A percentile compares a stretch with the other conserved stretches of the same genome.
Evolutionary conservation across 2,113 vertebrate genomes (phyloP).

Genomic region (Trogon surrucura): DNA sequence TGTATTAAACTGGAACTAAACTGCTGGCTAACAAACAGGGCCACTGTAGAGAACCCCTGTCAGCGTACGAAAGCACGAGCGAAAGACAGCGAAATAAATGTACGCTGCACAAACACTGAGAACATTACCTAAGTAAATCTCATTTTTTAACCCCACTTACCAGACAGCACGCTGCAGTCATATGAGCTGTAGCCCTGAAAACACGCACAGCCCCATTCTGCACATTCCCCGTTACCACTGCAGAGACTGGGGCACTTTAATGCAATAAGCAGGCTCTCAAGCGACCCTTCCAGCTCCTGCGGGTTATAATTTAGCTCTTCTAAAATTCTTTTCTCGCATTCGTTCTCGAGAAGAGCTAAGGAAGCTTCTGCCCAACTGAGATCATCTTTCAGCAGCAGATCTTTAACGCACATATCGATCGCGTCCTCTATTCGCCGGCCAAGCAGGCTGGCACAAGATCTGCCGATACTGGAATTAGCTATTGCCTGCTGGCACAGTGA

Average conservation of each 20-base stretch:
- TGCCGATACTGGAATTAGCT: slow-evolving; percentile 81
- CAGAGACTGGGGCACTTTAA: slow-evolving; percentile 86
- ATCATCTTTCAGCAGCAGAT: slow-evolving; percentile 89
- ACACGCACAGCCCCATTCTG: slow-evolving; percentile 86
- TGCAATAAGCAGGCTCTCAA: slow-evolving; percentile 66
- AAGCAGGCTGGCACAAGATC: slow-evolving; percentile 77
- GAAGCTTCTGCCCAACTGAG: slow-evolving; percentile 80
- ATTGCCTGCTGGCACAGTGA: slow-evolving; percentile 76
- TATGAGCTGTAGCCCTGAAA: slow-evolving; percentile 86
- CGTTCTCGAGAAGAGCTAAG: slow-evolving; percentile 88
- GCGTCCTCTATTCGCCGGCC: slow-evolving; percentile 44
- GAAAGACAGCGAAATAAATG: background rate
- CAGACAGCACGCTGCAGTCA: slow-evolving; percentile 83
- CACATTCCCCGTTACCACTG: slow-evolving; percentile 85
- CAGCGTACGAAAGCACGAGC: background rate
- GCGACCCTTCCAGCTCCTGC: slow-evolving; percentile 22
- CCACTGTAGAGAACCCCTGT: background rate
- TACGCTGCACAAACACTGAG: background rate
- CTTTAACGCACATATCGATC: slow-evolving; percentile 82
- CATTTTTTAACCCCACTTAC: slow-evolving; percentile 68
- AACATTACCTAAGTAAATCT: background rate
- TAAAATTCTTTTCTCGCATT: slow-evolving; percentile 87
- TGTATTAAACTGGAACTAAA: background rate
- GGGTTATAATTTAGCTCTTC: slow-evolving; percentile 70
- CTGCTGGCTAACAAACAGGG: background rate